Evolutionary conservation across 2,113 vertebrate species (phyloP).

Genomic region (Brachyhypopomus gauderio): DNA sequence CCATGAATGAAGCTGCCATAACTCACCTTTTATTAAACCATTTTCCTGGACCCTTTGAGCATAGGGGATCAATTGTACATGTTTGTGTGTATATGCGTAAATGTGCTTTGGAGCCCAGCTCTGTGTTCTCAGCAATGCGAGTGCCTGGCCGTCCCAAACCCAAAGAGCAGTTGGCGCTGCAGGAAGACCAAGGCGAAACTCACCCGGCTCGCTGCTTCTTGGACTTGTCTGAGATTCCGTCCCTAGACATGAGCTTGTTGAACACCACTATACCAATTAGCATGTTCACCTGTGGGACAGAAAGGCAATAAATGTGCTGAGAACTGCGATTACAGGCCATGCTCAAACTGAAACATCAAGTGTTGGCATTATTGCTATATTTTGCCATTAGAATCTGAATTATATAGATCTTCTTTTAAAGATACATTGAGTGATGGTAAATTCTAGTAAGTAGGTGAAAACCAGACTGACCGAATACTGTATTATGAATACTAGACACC

Average conservation of each 20-base stretch:
- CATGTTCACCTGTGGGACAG: conserved; percentile 90
- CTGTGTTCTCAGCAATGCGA: too few species aligned
- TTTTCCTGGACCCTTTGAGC: conserved; percentile 4
- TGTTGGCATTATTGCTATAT: neutral
- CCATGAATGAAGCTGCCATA: conserved; percentile 53
- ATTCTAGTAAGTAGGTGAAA: conserved; percentile 10
- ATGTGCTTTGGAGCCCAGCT: too few species aligned
- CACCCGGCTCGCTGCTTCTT: conserved; percentile 99
- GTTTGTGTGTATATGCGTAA: neutral
- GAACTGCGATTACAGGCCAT: neutral
- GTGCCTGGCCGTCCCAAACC: conserved; percentile 16
- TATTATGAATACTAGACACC: conserved; percentile 22
- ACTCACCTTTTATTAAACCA: conserved; percentile 41
- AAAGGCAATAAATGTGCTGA: neutral
- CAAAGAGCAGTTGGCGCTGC: neutral
- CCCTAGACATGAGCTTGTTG: conserved; percentile 98
- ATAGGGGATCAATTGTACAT: neutral
- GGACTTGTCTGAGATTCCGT: conserved; percentile 98
- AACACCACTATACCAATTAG: conserved; percentile 97
- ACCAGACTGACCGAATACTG: conserved; percentile 10
- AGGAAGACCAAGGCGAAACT: conserved; percentile 64
- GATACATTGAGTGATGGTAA: too few species aligned
- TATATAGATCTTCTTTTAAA: too few species aligned
- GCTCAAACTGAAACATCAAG: neutral
- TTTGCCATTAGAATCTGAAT: too few species aligned